A percentile compares a stretch with the other conserved stretches of the same genome.
Evolutionary conservation across 2,113 vertebrate genomes (phyloP).

Genomic region (Bucco capensis): DNA sequence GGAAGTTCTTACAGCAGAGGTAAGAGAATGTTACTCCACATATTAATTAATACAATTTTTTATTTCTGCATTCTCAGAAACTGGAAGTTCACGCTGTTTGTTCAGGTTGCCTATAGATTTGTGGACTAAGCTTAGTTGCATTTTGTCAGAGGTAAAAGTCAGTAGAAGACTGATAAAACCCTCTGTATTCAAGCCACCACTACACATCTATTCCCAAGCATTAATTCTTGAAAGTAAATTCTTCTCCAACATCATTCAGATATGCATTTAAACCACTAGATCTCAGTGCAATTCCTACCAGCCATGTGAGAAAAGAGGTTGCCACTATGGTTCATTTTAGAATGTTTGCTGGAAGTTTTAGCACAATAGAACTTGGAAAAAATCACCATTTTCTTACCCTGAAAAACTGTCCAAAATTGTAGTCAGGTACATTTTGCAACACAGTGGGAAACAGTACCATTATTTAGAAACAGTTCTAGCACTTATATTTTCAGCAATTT

Average conservation of each 20-base stretch:
- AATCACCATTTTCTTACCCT: not conserved
- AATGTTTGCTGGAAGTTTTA: conserved; percentile 1
- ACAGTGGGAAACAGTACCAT: not conserved
- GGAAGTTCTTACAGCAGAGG: not conserved
- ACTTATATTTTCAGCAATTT: not conserved
- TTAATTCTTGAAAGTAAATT: not conserved
- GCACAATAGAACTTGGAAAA: not conserved
- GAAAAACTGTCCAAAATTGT: not conserved
- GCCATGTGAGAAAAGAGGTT: not conserved
- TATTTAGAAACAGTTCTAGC: not conserved
- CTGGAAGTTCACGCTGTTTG: not conserved
- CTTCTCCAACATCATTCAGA: not conserved
- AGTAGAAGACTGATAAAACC: not conserved
- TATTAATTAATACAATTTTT: not conserved
- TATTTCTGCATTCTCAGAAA: not conserved
- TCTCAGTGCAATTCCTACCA: not conserved
- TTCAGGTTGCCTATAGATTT: not conserved
- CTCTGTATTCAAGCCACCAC: not conserved
- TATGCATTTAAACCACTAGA: not conserved
- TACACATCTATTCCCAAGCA: not conserved
- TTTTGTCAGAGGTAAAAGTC: not conserved
- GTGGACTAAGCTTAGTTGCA: not conserved
- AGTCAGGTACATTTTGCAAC: conserved; percentile 1
- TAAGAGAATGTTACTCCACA: not conserved
- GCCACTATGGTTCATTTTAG: not conserved